phyloP scores from a whole-genome alignment of 2,888 invertebrate species.

The Hemistola chrysoprasaria region DNA sequence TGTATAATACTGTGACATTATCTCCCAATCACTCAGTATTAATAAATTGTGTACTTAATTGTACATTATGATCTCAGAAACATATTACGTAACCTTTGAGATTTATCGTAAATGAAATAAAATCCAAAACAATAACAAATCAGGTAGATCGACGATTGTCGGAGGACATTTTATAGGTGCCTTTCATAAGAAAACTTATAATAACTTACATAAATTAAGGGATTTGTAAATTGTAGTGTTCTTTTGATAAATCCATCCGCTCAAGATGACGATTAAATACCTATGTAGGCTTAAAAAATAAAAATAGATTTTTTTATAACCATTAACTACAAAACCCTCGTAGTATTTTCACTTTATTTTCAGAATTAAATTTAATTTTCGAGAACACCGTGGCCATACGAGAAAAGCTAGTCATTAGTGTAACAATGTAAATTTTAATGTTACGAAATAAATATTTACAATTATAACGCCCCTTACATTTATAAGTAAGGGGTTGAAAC shows the following conservation, averaged over 20 bases:
- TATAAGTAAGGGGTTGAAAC: constrained; percentile 70
- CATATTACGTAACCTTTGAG: constrained; percentile 18
- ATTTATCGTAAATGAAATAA: constrained; percentile 8
- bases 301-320: background rate
- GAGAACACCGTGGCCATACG: constrained; percentile 72
- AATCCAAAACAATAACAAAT: constrained; percentile 59
- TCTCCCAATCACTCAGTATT: constrained; percentile 13
- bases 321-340: constrained; percentile 6
- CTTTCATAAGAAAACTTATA: constrained; percentile 70
- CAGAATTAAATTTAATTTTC: constrained; percentile 39
- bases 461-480: constrained; percentile 61
- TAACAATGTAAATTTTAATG: constrained; percentile 76
- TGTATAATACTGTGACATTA: constrained; percentile 1
- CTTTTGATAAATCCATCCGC: constrained; percentile 73
- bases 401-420: constrained; percentile 80
- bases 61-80: constrained; percentile 38
- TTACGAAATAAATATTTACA: constrained; percentile 69
- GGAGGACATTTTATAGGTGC: constrained; percentile 77
- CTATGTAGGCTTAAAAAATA: constrained; percentile 2
- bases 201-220: constrained; percentile 59
- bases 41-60: constrained; percentile 15
- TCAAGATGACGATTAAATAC: constrained; percentile 36
- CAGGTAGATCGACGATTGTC: constrained; percentile 65
- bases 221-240: constrained; percentile 69
- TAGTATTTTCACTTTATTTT: constrained; percentile 27